Percentiles rank a stretch among this genome's conserved stretches.
Conservation (phyloP, 1,140 invertebrate genomes). For the Panonychus citri region DNA sequence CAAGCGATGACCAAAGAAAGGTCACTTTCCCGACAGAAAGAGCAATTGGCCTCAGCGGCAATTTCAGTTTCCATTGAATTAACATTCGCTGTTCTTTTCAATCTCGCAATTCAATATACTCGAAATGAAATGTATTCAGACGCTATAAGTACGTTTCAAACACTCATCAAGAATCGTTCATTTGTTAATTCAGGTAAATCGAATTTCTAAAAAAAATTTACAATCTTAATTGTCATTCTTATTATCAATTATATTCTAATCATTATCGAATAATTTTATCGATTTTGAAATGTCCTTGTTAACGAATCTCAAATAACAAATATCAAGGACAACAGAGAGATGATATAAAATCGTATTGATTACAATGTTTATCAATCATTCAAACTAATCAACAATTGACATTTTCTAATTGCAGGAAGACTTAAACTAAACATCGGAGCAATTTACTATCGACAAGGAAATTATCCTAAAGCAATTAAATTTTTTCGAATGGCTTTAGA, state of each 20-base stretch:
- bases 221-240: no score
- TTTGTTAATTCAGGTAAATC: constrained; percentile 43
- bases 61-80: constrained; percentile 11
- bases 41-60: constrained; percentile 32
- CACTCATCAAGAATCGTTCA: constrained; percentile 55
- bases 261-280: no score
- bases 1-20: constrained; percentile 81
- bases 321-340: no score
- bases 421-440: constrained; percentile 96
- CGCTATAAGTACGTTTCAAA: constrained; percentile 80
- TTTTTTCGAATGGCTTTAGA: constrained; percentile 92
- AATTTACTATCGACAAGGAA: constrained; percentile 82
- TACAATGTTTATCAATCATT: no score
- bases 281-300: no score
- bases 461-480: constrained; percentile 85
- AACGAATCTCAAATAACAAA: no score
- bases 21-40: constrained; percentile 62
- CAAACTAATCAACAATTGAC: no score
- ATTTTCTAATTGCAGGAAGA: constrained; percentile 41
- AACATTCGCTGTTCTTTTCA: constrained; percentile 36
- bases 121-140: constrained; percentile 84
- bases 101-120: constrained; percentile 75
- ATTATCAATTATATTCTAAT: no score
- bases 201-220: no score
- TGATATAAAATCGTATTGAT: no score